These are phyloP conservation scores for Camelus bactrianus DNA, from an alignment of 2,113 vertebrate species.

Conservation along the genomic window DNA sequence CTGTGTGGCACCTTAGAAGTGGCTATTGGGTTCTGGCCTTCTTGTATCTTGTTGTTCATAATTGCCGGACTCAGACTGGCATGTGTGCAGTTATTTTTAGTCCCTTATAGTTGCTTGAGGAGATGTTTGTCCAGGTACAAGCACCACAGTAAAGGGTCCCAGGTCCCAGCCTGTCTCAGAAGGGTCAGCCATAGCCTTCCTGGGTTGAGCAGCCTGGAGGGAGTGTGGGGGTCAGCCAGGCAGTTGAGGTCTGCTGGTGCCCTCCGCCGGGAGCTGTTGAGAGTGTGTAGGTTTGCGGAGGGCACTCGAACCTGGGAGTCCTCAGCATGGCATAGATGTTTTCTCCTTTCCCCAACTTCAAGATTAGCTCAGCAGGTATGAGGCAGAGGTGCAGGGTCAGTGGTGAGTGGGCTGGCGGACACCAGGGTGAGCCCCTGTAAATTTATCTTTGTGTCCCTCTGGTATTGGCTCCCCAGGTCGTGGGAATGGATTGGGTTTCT, in stretches of 20 bases:
- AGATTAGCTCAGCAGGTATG: neutral
- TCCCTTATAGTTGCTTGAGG: no score
- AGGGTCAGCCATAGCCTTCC: neutral
- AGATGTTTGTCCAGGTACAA: no score
- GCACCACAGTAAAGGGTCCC: no score
- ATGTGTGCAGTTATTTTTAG: no score
- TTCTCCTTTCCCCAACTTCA: neutral
- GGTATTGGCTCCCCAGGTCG: constrained; percentile 9
- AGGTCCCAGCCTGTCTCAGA: no score
- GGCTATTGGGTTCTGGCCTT: no score
- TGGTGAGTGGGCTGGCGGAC: neutral
- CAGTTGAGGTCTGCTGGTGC: neutral
- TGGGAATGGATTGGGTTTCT: constrained; percentile 20
- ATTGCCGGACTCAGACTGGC: no score
- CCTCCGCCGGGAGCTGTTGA: neutral
- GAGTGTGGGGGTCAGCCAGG: neutral
- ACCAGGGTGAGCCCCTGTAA: neutral
- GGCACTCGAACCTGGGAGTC: neutral
- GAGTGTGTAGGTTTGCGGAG: neutral
- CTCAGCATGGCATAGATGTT: neutral
- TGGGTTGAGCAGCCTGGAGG: neutral
- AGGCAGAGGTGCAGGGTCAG: neutral
- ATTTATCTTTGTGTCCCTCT: neutral
- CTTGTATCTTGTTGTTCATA: no score
- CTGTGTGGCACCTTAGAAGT: no score